These are phyloP conservation scores for Oscheius sp. DNA, from an alignment of 2,888 invertebrate species.

Conservation along the genomic window DNA sequence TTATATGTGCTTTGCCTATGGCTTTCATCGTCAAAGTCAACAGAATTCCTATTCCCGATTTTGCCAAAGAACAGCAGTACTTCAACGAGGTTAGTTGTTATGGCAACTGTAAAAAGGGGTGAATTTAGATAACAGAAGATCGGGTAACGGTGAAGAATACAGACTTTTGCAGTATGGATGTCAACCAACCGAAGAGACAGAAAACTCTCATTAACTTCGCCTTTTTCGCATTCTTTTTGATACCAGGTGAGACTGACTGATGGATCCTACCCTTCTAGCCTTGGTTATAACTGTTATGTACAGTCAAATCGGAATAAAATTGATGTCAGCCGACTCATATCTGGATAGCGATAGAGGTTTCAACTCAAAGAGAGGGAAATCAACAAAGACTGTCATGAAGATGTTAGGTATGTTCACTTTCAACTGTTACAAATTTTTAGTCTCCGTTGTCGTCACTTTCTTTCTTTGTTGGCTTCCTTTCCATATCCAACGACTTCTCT, in stretches of 20 bases:
- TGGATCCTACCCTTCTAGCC: no score
- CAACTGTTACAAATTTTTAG: slow-evolving; percentile 74
- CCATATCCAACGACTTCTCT: slow-evolving; percentile 88
- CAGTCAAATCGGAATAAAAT: slow-evolving; percentile 60
- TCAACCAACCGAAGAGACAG: slow-evolving; percentile 43
- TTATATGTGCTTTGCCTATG: slow-evolving; percentile 65
- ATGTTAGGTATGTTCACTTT: slow-evolving; percentile 45
- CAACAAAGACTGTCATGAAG: slow-evolving; percentile 50
- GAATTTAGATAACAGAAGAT: slow-evolving; percentile 46
- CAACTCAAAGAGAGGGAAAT: slow-evolving; percentile 35
- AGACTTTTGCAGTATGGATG: slow-evolving; percentile 65
- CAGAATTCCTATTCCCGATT: slow-evolving; percentile 54
- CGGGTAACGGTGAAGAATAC: slow-evolving; percentile 52
- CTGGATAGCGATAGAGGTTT: slow-evolving; percentile 25
- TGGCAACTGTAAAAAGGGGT: not conserved
- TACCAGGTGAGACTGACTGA: slow-evolving; percentile 52
- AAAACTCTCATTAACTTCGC: slow-evolving; percentile 57
- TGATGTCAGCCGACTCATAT: slow-evolving; percentile 44
- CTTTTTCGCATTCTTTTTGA: slow-evolving; percentile 66
- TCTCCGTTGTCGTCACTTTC: slow-evolving; percentile 90
- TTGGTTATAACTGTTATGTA: slow-evolving; percentile 67
- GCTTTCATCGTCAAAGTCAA: slow-evolving; percentile 53
- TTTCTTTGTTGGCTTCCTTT: slow-evolving; percentile 96
- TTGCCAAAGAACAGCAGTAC: slow-evolving; percentile 41
- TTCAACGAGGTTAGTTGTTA: slow-evolving; percentile 29